Percentiles rank a stretch among this genome's conserved stretches.
These are phyloP conservation scores for Mesaphorura yosii DNA, from an alignment of 1,140 invertebrate species.

Conservation along the genomic window DNA sequence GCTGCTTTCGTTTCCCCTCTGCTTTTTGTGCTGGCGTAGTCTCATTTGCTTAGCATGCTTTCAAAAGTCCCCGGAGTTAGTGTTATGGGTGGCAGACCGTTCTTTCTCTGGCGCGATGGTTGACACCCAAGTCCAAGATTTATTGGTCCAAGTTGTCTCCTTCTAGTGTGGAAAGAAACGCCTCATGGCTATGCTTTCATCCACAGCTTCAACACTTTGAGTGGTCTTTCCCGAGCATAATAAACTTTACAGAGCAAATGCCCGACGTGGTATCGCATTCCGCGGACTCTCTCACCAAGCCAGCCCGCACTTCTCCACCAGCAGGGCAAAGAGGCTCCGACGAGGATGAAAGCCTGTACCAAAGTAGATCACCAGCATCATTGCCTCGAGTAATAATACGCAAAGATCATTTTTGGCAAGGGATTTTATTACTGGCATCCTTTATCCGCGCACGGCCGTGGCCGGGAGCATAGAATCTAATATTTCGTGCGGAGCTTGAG, in stretches of 20 bases:
- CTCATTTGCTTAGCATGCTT: too few species aligned
- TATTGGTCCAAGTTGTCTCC: slow-evolving; percentile 26
- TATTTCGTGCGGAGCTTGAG: too few species aligned
- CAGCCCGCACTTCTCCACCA: slow-evolving; percentile 1
- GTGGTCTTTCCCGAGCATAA: slow-evolving; percentile 2
- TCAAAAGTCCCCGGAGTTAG: slow-evolving; percentile 20
- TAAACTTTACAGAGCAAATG: too few species aligned
- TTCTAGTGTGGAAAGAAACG: slow-evolving; percentile 29
- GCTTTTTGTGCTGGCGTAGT: too few species aligned
- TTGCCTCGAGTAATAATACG: too few species aligned
- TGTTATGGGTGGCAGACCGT: slow-evolving; percentile 32
- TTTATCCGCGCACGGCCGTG: too few species aligned
- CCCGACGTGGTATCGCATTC: slow-evolving; percentile 3
- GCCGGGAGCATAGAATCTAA: too few species aligned
- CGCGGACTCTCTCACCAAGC: too few species aligned
- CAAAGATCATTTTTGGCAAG: too few species aligned
- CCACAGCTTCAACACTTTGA: slow-evolving; percentile 13
- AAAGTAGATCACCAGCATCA: too few species aligned
- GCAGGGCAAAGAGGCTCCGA: not conserved
- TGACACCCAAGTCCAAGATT: slow-evolving; percentile 31
- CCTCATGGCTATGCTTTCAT: slow-evolving; percentile 20
- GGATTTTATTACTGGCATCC: too few species aligned
- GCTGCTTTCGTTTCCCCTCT: not conserved
- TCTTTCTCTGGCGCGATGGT: slow-evolving; percentile 29
- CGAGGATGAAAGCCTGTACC: too few species aligned